A percentile compares a stretch with the other conserved stretches of the same genome.
Evolutionary conservation across 1,140 invertebrate species (phyloP).

Genomic region (Drosophila suzukii): DNA sequence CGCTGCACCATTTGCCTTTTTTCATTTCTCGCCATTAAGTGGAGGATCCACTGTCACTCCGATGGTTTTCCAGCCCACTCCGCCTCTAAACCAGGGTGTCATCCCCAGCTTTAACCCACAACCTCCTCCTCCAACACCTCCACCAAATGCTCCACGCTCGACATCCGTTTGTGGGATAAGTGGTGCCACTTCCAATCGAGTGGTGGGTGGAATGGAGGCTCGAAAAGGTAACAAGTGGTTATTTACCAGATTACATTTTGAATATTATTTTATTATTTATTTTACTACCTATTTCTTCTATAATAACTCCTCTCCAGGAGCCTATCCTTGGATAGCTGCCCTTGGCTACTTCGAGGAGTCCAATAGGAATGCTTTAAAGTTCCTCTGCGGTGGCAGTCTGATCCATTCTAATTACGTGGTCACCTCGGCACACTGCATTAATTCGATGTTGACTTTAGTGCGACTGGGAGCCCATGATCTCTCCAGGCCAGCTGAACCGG

Average conservation of each 20-base stretch:
- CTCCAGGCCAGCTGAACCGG: conserved; percentile 86
- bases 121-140: neutral
- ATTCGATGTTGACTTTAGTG: conserved; percentile 50
- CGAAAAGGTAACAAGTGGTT: conserved; percentile 43
- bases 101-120: conserved; percentile 13
- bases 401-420: conserved; percentile 90
- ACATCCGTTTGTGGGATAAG: conserved; percentile 65
- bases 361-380: conserved; percentile 85
- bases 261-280: neutral
- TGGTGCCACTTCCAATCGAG: conserved; percentile 70
- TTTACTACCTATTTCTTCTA: conserved; percentile 6
- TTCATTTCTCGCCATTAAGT: conserved; percentile 56
- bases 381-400: conserved; percentile 93
- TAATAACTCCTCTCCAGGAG: conserved; percentile 65
- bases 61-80: conserved; percentile 62
- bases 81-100: conserved; percentile 39
- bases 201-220: conserved; percentile 84
- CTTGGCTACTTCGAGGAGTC: conserved; percentile 87
- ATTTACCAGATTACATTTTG: conserved; percentile 6
- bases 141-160: neutral
- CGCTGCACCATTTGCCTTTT: conserved; percentile 21
- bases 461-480: conserved; percentile 90
- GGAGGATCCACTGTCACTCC: conserved; percentile 18
- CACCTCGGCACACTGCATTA: conserved; percentile 94
- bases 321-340: conserved; percentile 90